Evolutionary conservation across 2,888 invertebrate species (phyloP), one percentile per base, ranked within the genome.

Genomic region (Eretmocerus hayati): DNA sequence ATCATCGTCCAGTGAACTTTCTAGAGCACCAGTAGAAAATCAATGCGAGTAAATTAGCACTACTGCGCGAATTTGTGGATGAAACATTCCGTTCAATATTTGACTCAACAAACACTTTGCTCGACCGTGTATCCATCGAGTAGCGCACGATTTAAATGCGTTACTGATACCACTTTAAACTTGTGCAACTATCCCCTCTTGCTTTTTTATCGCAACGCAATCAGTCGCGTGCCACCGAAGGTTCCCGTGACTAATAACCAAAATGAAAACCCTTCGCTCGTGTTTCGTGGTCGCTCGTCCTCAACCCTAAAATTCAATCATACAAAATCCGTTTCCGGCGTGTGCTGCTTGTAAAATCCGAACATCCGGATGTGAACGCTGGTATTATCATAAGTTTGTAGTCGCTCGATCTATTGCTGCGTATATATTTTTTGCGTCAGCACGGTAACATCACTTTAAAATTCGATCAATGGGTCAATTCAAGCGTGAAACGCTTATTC

Each of bases 401-500:
- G 66, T 68, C 69, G 66, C 57, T 59, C 63, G 64, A 63, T 60
- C 60, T 47, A 38, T 54, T 50, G 13, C 15, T 18, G 21, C 23
- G 8, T 53, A 56, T 50, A 52, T 49, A 47, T 26, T 32, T 23
- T 26, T 23, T 26, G 23, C 35, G 18, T 22, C 38, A 53, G 57
- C 51, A 52, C 51, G 50, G 46, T 53, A 52, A 53, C 13, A 21
- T 54, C 50, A 13, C 58, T 71, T 71, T 70, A 66, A 67, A 69
- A 70, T 69, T 69, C 67, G 66, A 69, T 71, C 69, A 71, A 71
- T 71, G 70, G 69, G 61, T 66, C 65, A 68, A 58, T 59, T 65
- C 63, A 62, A 66, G 63, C 69, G 68, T 71, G 66, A 69, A 71
- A 69, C 69, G 66, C 69, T 71, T 70, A 69, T 68, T n/a, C n/a